Percentiles rank a stretch among this genome's conserved stretches.
Conservation (phyloP, 2,113 vertebrate species). For the Chaetodon trifascialis region DNA sequence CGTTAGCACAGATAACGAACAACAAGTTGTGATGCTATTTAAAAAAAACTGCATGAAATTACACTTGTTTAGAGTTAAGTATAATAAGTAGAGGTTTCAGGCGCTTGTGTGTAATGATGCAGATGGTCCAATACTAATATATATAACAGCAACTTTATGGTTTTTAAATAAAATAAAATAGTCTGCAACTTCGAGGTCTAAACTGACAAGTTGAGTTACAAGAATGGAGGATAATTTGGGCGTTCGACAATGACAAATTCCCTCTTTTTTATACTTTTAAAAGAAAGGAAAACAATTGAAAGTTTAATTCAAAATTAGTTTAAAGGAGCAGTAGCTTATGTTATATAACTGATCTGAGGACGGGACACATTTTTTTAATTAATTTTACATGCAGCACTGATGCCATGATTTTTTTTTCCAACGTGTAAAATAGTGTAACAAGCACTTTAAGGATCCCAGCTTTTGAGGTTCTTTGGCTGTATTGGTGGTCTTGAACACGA, state of each 20-base stretch:
- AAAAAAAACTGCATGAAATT: not conserved
- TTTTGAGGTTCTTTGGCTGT: not conserved
- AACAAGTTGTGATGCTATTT: not conserved
- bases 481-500: slow-evolving; percentile 4
- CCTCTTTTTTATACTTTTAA: not conserved
- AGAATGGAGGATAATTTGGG: too few species aligned
- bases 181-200: too few species aligned
- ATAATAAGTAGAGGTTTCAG: not conserved
- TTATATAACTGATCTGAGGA: too few species aligned
- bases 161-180: not conserved
- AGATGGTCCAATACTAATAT: not conserved
- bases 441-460: not conserved
- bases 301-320: too few species aligned
- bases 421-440: too few species aligned
- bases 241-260: not conserved
- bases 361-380: too few species aligned
- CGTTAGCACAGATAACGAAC: not conserved
- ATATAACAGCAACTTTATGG: too few species aligned
- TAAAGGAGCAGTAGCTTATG: too few species aligned
- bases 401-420: not conserved
- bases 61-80: not conserved
- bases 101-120: not conserved
- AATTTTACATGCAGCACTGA: not conserved
- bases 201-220: too few species aligned
- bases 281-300: not conserved